A percentile compares a stretch with the other conserved stretches of the same genome.
phyloP scores from a whole-genome alignment of 2,797 vertebrate genomes.

The Centroberyx gerrardi region DNA sequence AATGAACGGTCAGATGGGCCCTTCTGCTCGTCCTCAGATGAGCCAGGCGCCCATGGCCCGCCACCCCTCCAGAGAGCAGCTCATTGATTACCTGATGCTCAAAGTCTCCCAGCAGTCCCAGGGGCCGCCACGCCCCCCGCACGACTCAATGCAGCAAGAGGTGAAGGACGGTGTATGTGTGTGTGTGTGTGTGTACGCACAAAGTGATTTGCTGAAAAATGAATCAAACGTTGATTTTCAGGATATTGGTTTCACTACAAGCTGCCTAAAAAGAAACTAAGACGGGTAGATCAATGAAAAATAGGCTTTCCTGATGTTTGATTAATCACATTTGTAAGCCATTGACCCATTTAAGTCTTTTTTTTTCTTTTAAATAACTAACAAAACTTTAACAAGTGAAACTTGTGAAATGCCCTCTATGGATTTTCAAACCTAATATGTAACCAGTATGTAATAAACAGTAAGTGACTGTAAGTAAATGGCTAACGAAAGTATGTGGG shows the following conservation, averaged over 20 bases:
- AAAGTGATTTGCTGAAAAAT: neutral
- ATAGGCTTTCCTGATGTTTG: too few relatives aligned
- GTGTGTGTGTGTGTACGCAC: slow-evolving; percentile 8
- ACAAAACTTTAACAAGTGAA: too few relatives aligned
- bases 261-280: too few relatives aligned
- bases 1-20: slow-evolving; percentile 95
- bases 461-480: neutral
- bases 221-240: neutral
- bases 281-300: too few relatives aligned
- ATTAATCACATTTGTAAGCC: too few relatives aligned
- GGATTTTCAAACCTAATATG: neutral
- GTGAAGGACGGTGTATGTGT: slow-evolving; percentile 68
- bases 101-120: slow-evolving; percentile 94
- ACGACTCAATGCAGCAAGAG: slow-evolving; percentile 92
- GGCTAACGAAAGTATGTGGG: slow-evolving; percentile 43
- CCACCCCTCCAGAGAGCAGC: slow-evolving; percentile 95
- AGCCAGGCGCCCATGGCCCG: slow-evolving; percentile 91
- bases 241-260: too few relatives aligned
- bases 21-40: slow-evolving; percentile 88
- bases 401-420: neutral
- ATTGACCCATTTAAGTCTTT: too few relatives aligned
- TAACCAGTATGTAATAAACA: neutral
- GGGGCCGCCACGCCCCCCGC: slow-evolving; percentile 85
- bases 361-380: too few relatives aligned
- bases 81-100: slow-evolving; percentile 97